Conservation (phyloP, 2,113 vertebrate genomes). For the Peromyscus leucopus region DNA sequence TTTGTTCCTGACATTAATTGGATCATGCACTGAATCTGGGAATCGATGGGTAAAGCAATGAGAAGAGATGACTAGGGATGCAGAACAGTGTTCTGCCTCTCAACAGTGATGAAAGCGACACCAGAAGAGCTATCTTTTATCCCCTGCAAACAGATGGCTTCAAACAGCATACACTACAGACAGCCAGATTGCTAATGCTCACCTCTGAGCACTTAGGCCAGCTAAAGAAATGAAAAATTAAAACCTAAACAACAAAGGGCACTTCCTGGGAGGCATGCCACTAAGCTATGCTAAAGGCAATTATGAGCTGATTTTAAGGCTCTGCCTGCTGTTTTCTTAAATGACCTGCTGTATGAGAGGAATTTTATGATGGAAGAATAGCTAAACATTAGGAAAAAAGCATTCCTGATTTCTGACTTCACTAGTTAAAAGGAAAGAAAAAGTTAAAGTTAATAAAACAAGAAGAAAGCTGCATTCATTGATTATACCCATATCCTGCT, state of each 20-base stretch:
- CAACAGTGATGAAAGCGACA: slow-evolving; percentile 51
- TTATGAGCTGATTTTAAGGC: slow-evolving; percentile 78
- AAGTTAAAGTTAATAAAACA: not conserved
- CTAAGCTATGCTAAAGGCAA: slow-evolving; percentile 72
- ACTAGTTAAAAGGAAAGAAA: slow-evolving; percentile 46
- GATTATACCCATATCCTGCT: not conserved
- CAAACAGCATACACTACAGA: not conserved
- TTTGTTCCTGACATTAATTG: slow-evolving; percentile 55
- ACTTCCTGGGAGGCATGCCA: slow-evolving; percentile 66
- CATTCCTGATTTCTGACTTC: slow-evolving; percentile 61
- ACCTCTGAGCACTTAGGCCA: slow-evolving; percentile 63
- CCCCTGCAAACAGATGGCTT: slow-evolving; percentile 59
- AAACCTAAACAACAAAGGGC: slow-evolving; percentile 68
- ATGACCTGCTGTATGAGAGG: slow-evolving; percentile 57
- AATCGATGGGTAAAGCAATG: slow-evolving; percentile 58
- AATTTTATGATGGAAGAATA: slow-evolving; percentile 50
- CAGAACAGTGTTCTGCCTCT: slow-evolving; percentile 55
- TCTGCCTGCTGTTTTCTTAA: slow-evolving; percentile 76
- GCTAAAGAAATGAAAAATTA: slow-evolving; percentile 71
- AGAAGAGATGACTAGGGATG: slow-evolving; percentile 25
- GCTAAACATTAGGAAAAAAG: not conserved
- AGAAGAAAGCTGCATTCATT: not conserved
- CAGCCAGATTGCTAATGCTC: slow-evolving; percentile 60
- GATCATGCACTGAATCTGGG: slow-evolving; percentile 45
- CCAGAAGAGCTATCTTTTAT: slow-evolving; percentile 56